Evolutionary conservation across 2,888 invertebrate species (phyloP), one percentile per base, ranked within the genome.

Genomic region (Gerris lacustris): DNA sequence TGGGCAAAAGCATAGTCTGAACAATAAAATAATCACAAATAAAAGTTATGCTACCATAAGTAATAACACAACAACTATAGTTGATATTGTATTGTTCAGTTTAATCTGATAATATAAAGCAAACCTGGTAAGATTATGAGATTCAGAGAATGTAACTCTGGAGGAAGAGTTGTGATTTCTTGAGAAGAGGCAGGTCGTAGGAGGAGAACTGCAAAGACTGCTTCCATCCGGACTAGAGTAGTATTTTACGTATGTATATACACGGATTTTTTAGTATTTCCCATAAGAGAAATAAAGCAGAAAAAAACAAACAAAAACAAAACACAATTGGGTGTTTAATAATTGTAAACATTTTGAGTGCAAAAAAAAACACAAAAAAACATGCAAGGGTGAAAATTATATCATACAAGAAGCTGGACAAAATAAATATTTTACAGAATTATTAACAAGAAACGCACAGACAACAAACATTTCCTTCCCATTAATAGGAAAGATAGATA

Each of bases 121-220:
- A 55, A 71, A 83, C 82, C 83, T 81, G 78, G 82, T 82, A 78
- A 84, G 84, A 70, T 83, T 74, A 69, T 74, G 83, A 73, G 84
- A 84, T n/a, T 84, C 82, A 75, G 86, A 85, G 75, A 86, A 86
- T 1, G 86, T 86, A 43, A 86, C 86, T 76, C 85, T 81, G 63
- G 84, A 85, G 66, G 70, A 71, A 43, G 72, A 68, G 55, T 72
- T 67, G 44, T 71, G 71, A 63, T 72, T 70, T 63, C 71, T 69
- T 71, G 72, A 70, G 18, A 71, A 71, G 63, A 73, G 72, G 45
- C 73, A 67, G 66, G 72, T 73, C 47, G 72, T 69, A 62, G 73
- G 69, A 44, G 74, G 74, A 47, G 74, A 74, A 67, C 73, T 72
- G n/a, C 74, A 70, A 67, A 74, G 71, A 71, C 74, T 73, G 71